These are phyloP conservation scores for Coronaproctus castanopsis DNA, from an alignment of 2,888 invertebrate genomes.

Conservation along the genomic window DNA sequence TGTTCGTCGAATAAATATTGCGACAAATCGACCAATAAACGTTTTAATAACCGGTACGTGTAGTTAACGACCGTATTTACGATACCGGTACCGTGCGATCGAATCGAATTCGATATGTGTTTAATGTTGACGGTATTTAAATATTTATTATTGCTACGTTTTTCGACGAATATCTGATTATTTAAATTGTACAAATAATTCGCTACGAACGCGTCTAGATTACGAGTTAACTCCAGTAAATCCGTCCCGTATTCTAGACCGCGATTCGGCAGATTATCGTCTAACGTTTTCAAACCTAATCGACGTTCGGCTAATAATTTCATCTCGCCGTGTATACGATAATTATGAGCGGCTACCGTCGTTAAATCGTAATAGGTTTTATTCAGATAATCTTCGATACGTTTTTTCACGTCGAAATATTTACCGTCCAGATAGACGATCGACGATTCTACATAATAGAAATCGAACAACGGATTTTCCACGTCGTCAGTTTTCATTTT, in stretches of 20 bases:
- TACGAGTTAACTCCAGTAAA: slow-evolving; percentile 89
- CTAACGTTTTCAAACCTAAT: slow-evolving; percentile 58
- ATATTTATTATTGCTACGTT: slow-evolving; percentile 74
- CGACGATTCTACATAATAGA: neutral
- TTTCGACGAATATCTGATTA: slow-evolving; percentile 87
- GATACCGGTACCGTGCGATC: slow-evolving; percentile 90
- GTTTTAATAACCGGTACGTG: slow-evolving; percentile 79
- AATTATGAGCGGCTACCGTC: slow-evolving; percentile 89
- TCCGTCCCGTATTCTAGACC: slow-evolving; percentile 93
- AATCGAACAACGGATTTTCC: neutral
- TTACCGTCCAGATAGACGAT: neutral
- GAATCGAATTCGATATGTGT: slow-evolving; percentile 88
- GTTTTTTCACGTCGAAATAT: slow-evolving; percentile 1
- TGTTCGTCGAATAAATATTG: slow-evolving; percentile 96
- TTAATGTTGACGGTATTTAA: slow-evolving; percentile 85
- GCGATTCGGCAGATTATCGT: slow-evolving; percentile 86
- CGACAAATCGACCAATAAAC: slow-evolving; percentile 83
- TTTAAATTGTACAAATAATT: slow-evolving; percentile 88
- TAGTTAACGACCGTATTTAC: slow-evolving; percentile 87
- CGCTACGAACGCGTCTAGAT: slow-evolving; percentile 83
- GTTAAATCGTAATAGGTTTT: slow-evolving; percentile 92
- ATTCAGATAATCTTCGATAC: slow-evolving; percentile 75
- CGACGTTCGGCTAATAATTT: slow-evolving; percentile 71
- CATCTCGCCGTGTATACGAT: slow-evolving; percentile 96
- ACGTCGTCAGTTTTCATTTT: slow-evolving; percentile 30